phyloP scores from a whole-genome alignment of 2,888 invertebrate species.

The Amphipyra tragopoginis region DNA sequence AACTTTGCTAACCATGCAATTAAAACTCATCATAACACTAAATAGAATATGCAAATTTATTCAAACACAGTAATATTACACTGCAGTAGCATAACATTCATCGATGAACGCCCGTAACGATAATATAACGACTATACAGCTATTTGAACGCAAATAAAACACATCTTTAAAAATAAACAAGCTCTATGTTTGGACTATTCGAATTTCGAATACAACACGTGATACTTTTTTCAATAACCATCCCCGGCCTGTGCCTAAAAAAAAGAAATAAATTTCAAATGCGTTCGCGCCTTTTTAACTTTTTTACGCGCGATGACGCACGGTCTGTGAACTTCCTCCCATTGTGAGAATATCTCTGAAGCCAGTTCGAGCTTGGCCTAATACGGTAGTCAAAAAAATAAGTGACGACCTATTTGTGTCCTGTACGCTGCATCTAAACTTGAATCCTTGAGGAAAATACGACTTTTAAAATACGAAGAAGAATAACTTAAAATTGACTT shows the following conservation, averaged over 20 bases:
- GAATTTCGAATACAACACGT: conserved; percentile 61
- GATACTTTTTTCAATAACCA: conserved; percentile 61
- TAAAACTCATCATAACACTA: no score
- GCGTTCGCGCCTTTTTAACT: conserved; percentile 67
- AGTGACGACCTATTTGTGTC: conserved; percentile 52
- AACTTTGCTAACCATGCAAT: no score
- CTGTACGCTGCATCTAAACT: conserved; percentile 19
- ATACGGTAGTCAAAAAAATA: conserved; percentile 61
- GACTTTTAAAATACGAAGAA: conserved; percentile 21
- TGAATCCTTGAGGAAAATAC: conserved; percentile 34
- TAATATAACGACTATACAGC: conserved; percentile 27
- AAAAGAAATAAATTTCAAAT: conserved; percentile 72
- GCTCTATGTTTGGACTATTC: conserved; percentile 51
- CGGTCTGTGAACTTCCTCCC: conserved; percentile 87
- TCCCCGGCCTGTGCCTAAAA: conserved; percentile 59
- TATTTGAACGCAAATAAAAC: conserved; percentile 37
- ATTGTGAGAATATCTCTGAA: conserved; percentile 81
- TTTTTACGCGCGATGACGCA: conserved; percentile 81
- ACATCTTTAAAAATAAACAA: conserved; percentile 55
- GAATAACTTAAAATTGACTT: neutral
- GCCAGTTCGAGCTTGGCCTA: conserved; percentile 51
- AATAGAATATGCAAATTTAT: conserved; percentile 15
- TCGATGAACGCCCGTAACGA: conserved; percentile 24
- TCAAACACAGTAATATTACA: conserved; percentile 16
- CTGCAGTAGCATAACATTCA: conserved; percentile 20